Conservation (phyloP, 2,888 invertebrate species). For the Stramonita haemastoma region DNA sequence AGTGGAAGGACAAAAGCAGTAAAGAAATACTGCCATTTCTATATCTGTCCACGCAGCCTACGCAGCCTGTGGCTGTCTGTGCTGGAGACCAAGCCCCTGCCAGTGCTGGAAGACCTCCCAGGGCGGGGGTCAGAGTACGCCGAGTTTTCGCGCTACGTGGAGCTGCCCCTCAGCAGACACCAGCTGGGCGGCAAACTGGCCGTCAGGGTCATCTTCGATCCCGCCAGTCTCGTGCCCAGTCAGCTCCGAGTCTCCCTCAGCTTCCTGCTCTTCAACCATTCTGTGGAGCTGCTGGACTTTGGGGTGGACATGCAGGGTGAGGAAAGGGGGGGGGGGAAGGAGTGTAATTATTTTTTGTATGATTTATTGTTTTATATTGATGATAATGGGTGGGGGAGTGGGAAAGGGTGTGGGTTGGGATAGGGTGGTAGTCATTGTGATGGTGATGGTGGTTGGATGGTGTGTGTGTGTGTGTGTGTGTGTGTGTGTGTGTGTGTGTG, state of each 20-base stretch:
- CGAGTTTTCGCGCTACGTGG: constrained; percentile 28
- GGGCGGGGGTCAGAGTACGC: constrained; percentile 35
- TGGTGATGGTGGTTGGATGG: too few species aligned
- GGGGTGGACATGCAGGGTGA: constrained; percentile 30
- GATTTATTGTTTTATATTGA: too few species aligned
- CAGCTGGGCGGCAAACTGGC: constrained; percentile 27
- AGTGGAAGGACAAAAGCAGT: too few species aligned
- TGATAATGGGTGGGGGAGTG: too few species aligned
- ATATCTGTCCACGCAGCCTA: background rate
- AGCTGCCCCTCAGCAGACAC: background rate
- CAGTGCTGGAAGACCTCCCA: background rate
- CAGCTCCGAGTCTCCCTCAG: constrained; percentile 11
- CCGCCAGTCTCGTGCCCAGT: constrained; percentile 25
- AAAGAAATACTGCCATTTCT: too few species aligned
- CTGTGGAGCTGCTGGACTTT: constrained; percentile 20
- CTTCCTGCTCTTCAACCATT: constrained; percentile 7
- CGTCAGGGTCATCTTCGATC: constrained; percentile 24
- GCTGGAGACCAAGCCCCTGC: background rate
- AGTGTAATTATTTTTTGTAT: too few species aligned
- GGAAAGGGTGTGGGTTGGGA: too few species aligned
- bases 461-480: too few species aligned
- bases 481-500: too few species aligned
- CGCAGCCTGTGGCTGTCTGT: constrained; percentile 18
- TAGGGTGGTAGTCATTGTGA: too few species aligned
- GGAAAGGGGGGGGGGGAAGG: background rate